These are phyloP conservation scores for Rutilus rutilus DNA, from an alignment of 2,113 vertebrate genomes.

Conservation along the genomic window DNA sequence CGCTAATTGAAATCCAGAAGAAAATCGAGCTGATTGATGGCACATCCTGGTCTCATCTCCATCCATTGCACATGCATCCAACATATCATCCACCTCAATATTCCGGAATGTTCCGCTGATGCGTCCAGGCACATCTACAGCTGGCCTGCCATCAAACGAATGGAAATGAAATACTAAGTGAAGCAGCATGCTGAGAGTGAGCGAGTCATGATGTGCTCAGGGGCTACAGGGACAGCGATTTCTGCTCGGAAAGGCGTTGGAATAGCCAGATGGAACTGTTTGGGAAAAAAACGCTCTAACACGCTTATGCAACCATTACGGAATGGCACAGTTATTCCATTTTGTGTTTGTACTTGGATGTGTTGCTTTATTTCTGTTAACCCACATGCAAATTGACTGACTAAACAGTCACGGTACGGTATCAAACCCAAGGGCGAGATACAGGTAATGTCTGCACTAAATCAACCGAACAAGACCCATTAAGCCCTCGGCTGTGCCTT, in stretches of 20 bases:
- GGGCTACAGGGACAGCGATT: not conserved
- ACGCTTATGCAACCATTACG: conserved; percentile 16
- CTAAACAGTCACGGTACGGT: conserved; percentile 13
- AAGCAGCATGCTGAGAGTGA: not conserved
- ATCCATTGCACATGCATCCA: conserved; percentile 12
- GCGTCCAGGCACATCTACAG: conserved; percentile 4
- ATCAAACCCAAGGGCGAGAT: conserved; percentile 29
- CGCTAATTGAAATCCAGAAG: conserved; percentile 48
- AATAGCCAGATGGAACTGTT: conserved; percentile 39
- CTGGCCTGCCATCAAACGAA: conserved; percentile 14
- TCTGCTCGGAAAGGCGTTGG: conserved; percentile 12
- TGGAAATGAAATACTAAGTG: not conserved
- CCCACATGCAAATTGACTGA: conserved; percentile 15
- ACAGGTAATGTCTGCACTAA: conserved; percentile 33
- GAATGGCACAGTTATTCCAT: conserved; percentile 15
- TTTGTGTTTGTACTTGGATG: conserved; percentile 17
- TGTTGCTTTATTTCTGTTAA: conserved; percentile 28
- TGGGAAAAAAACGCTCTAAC: not conserved
- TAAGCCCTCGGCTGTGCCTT: conserved; percentile 6
- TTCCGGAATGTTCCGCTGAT: not conserved
- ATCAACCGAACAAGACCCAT: conserved; percentile 25
- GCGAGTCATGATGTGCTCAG: conserved; percentile 8
- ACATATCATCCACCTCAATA: not conserved
- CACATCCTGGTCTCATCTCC: not conserved
- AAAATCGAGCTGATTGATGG: conserved; percentile 23